Conservation (phyloP, 2,113 vertebrate species). For the Datnioides undecimradiatus region DNA sequence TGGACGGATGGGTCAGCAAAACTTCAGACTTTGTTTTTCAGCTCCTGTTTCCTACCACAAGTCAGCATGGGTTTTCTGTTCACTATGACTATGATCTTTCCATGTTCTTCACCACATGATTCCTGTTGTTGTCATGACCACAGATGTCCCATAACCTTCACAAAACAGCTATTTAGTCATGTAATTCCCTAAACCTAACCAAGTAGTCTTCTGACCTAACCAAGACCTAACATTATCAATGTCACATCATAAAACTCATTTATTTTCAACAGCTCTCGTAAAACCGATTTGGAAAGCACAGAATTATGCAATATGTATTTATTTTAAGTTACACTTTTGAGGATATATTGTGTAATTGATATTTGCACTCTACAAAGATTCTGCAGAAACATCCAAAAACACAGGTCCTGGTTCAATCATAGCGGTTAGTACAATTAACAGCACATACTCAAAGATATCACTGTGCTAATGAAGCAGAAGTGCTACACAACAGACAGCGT, state of each 20-base stretch:
- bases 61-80: too few species aligned
- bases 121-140: background rate
- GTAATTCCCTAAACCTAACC: too few species aligned
- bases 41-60: too few species aligned
- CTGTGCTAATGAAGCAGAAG: background rate
- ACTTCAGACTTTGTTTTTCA: too few species aligned
- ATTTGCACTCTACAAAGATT: background rate
- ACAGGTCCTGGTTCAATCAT: background rate
- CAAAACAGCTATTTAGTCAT: too few species aligned
- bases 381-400: background rate
- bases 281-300: too few species aligned
- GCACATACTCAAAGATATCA: background rate
- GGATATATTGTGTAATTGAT: background rate
- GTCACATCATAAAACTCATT: background rate
- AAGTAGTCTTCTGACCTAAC: background rate
- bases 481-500: background rate
- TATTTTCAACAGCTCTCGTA: too few species aligned
- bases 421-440: background rate
- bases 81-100: background rate
- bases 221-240: background rate
- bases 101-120: background rate
- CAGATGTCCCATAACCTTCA: too few species aligned
- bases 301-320: too few species aligned
- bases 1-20: too few species aligned
- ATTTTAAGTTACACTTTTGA: too few species aligned